Evolutionary conservation across 2,888 invertebrate genomes (phyloP), one percentile per base, ranked within the genome.

Genomic region (Epinotia bilunana): DNA sequence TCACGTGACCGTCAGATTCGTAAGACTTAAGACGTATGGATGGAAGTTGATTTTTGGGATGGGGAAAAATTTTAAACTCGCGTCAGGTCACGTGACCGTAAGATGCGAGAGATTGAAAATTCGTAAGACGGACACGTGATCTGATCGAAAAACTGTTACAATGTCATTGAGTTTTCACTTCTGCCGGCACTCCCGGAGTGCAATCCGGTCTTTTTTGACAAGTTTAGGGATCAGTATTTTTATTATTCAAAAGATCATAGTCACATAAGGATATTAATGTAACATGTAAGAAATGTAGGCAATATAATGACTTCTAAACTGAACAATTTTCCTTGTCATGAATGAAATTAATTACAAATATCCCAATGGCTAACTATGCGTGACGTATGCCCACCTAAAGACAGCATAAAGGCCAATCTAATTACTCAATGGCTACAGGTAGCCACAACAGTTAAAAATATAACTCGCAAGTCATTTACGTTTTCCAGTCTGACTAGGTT

Each of bases 281-380:
- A 7, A 7, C n/a, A 53, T n/a, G 53, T 53, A n/a, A 13, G 16
- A 28, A 28, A 28, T 28, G 53, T 7, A n/a, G n/a, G 53, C 13
- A 39, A 57, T 57, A 12, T n/a, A n/a, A n/a, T 57, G 12, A 57
- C 20, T 20, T 63, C 12, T 20, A 13, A 63, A 43, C 43, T 20
- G 18, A n/a, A 61, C 16, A 33, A 62, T 74, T 74, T 69, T 69
- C 73, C 73, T 69, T 16, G 46, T 57, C 20, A 63, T 69, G 62
- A 69, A 63, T 74, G 73, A 62, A 39, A 39, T 9, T 39, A 39
- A 57, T 69, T 74, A 62, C 62, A 57, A 73, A 16, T 43, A 64
- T n/a, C n/a, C 12, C 43, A 46, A 20, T 16, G 18, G n/a, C 28
- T 63, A n/a, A 23, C 28, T 13, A n/a, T 2, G 39, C 16, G 57